phyloP scores from a whole-genome alignment of 37 sponge, comb jelly and placozoan genomes.

The Bolinopsis microptera region DNA sequence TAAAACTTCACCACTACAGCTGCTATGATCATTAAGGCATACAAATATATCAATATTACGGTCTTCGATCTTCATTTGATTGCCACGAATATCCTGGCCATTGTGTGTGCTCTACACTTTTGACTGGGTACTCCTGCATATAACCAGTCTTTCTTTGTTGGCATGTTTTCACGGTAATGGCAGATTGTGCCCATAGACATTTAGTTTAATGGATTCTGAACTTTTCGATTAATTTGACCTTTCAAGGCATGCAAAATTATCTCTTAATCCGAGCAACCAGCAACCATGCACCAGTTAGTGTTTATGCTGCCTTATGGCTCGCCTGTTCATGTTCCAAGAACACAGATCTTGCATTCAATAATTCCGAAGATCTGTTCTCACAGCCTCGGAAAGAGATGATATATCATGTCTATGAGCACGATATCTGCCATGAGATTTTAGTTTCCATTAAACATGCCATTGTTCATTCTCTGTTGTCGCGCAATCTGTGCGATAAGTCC shows the following conservation, averaged over 20 bases:
- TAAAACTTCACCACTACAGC: not conserved
- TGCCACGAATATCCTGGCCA: not conserved
- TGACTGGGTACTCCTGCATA: too few species aligned
- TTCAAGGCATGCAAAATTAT: too few species aligned
- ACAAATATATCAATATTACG: not conserved
- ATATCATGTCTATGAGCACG: not conserved
- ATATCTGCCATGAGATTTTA: not conserved
- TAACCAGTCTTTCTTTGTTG: not conserved
- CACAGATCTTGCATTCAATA: not conserved
- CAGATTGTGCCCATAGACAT: not conserved
- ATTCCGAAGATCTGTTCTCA: not conserved
- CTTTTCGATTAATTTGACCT: not conserved
- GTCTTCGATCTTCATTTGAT: not conserved
- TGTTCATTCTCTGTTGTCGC: constrained; percentile 44
- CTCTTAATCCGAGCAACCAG: too few species aligned
- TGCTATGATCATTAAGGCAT: not conserved
- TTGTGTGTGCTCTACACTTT: not conserved
- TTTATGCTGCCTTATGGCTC: too few species aligned
- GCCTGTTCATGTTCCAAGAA: not conserved
- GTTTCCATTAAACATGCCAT: constrained; percentile 23
- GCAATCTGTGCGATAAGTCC: constrained; percentile 57
- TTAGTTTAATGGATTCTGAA: not conserved
- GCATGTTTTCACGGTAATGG: not conserved
- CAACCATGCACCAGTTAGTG: too few species aligned
- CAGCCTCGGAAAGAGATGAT: not conserved